Percentiles rank a stretch among this genome's conserved stretches.
These are phyloP conservation scores for Tenrec ecaudatus DNA, from an alignment of 2,113 vertebrate genomes.

Conservation along the genomic window DNA sequence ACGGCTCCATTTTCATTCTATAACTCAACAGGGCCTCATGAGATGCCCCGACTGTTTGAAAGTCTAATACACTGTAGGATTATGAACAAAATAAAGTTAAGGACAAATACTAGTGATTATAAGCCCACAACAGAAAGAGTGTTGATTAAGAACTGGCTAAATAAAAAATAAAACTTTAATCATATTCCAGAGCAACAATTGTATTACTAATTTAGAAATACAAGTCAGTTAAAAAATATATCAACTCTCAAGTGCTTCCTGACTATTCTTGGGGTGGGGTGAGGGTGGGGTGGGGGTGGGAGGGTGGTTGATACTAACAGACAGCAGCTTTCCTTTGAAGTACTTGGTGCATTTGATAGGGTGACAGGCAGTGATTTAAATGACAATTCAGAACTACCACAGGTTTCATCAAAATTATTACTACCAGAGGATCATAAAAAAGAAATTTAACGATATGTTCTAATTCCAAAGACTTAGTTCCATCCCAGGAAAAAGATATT, in stretches of 20 bases:
- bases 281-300: too few species aligned
- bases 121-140: slow-evolving; percentile 15
- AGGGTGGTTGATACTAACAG: not conserved
- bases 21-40: not conserved
- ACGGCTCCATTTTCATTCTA: not conserved
- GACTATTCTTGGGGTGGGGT: not conserved
- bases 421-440: not conserved
- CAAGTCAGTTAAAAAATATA: not conserved
- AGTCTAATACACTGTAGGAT: slow-evolving; percentile 17
- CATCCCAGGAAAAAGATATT: slow-evolving; percentile 43
- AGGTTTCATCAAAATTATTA: slow-evolving; percentile 47
- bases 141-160: slow-evolving; percentile 49
- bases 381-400: slow-evolving; percentile 42
- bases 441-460: not conserved
- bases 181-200: slow-evolving; percentile 39
- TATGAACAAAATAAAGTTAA: slow-evolving; percentile 61
- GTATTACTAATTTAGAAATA: slow-evolving; percentile 64
- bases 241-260: slow-evolving; percentile 18
- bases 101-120: slow-evolving; percentile 36
- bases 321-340: slow-evolving; percentile 58
- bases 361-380: slow-evolving; percentile 50
- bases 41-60: slow-evolving; percentile 47
- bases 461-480: slow-evolving; percentile 30
- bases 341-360: slow-evolving; percentile 60
- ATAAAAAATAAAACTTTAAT: slow-evolving; percentile 37